Percentiles rank a stretch among this genome's conserved stretches.
These are phyloP conservation scores for Hyposmocoma kahamanoa DNA, from an alignment of 1,140 invertebrate genomes.

Conservation along the genomic window DNA sequence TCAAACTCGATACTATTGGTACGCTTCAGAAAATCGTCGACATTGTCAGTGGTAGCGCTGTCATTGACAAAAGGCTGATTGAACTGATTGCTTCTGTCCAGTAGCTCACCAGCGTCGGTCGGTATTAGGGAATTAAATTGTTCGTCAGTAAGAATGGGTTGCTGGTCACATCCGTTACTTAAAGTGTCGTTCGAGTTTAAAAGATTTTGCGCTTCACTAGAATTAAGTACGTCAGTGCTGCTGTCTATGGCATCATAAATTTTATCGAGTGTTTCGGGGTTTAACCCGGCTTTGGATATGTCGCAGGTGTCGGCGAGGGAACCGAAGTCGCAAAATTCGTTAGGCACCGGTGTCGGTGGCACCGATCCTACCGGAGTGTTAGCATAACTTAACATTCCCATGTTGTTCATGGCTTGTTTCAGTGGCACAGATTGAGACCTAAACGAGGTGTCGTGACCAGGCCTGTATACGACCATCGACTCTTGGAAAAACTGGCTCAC, in stretches of 20 bases:
- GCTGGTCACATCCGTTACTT: conserved; percentile 49
- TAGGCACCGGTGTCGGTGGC: conserved; percentile 80
- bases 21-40: conserved; percentile 60
- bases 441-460: conserved; percentile 57
- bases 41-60: conserved; percentile 33
- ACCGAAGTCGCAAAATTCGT: conserved; percentile 81
- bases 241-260: conserved; percentile 71
- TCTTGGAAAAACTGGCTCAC: conserved; percentile 74
- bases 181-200: conserved; percentile 40
- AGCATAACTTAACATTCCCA: conserved; percentile 61
- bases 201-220: conserved; percentile 33
- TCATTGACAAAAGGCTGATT: conserved; percentile 45
- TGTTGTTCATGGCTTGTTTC: conserved; percentile 71
- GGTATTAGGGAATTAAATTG: conserved; percentile 51
- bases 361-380: conserved; percentile 78
- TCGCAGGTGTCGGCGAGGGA: conserved; percentile 72
- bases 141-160: conserved; percentile 47
- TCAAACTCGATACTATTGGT: conserved; percentile 63
- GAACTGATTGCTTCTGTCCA: conserved; percentile 43
- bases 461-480: conserved; percentile 38
- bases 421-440: conserved; percentile 85
- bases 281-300: conserved; percentile 68
- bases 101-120: conserved; percentile 30
- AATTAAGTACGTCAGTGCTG: conserved; percentile 59
- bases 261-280: conserved; percentile 69